Evolutionary conservation across 2,113 vertebrate species (phyloP).

Genomic region (Otocyon megalotis): DNA sequence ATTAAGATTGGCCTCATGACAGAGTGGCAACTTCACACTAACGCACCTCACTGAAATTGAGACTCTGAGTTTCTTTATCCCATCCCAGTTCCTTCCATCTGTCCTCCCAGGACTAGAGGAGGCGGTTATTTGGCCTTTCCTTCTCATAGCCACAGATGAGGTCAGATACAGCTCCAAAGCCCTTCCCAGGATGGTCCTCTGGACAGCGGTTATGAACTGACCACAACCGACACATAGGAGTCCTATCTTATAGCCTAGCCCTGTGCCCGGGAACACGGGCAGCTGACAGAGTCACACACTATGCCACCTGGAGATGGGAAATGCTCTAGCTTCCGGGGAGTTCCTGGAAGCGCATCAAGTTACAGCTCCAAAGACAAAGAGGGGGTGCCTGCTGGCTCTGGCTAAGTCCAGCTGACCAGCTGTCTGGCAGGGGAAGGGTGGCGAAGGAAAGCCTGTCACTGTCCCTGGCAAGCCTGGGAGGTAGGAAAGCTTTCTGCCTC

Average conservation of each 20-base stretch:
- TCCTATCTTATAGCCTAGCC: neutral
- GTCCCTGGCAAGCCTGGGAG: neutral
- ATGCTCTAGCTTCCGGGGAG: slow-evolving; percentile 45
- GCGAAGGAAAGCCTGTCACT: slow-evolving; percentile 11
- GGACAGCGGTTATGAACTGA: neutral
- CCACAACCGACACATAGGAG: neutral
- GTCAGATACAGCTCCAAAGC: neutral
- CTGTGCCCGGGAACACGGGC: neutral
- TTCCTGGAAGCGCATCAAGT: slow-evolving; percentile 73
- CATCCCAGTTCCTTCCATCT: neutral
- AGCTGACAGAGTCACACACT: neutral
- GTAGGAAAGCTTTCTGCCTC: neutral
- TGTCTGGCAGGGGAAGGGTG: slow-evolving; percentile 1
- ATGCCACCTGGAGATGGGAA: slow-evolving; percentile 62
- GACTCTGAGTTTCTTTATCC: neutral
- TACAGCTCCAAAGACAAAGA: slow-evolving; percentile 50
- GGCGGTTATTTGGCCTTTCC: neutral
- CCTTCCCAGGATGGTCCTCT: neutral
- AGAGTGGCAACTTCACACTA: neutral
- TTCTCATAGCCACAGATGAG: neutral
- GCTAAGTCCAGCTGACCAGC: slow-evolving; percentile 34
- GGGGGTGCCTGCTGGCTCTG: neutral
- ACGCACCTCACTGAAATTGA: neutral
- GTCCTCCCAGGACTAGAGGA: neutral
- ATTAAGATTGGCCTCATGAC: neutral